These are phyloP conservation scores for Arion vulgaris DNA, from an alignment of 1,140 invertebrate genomes.

Conservation along the genomic window DNA sequence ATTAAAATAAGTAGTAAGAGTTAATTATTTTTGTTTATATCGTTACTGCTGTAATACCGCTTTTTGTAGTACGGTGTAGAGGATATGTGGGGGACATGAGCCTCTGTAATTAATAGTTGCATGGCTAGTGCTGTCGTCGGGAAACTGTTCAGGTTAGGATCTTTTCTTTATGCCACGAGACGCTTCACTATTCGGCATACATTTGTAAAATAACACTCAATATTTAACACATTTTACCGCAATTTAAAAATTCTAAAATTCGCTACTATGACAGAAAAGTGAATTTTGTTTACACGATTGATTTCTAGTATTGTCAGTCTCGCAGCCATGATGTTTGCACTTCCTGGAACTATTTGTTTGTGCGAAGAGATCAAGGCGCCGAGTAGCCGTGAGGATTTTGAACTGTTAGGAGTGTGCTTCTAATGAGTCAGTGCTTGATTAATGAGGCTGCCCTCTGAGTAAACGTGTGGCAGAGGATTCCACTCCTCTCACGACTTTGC, in stretches of 20 bases:
- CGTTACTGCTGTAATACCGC: too few relatives aligned
- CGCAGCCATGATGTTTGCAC: slow-evolving; percentile 11
- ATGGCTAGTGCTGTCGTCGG: too few relatives aligned
- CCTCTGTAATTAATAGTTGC: too few relatives aligned
- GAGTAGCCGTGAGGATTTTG: neutral
- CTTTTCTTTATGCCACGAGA: too few relatives aligned
- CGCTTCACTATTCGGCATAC: too few relatives aligned
- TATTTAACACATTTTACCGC: too few relatives aligned
- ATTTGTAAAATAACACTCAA: too few relatives aligned
- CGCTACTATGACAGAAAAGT: neutral
- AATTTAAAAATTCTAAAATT: neutral
- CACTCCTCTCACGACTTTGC: neutral
- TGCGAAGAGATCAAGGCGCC: slow-evolving; percentile 28
- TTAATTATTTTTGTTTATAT: too few relatives aligned
- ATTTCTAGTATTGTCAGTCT: slow-evolving; percentile 8
- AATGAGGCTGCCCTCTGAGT: neutral
- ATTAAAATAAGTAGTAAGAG: too few relatives aligned
- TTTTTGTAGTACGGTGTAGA: too few relatives aligned
- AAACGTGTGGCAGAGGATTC: neutral
- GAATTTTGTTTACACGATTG: slow-evolving; percentile 2
- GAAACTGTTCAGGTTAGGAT: too few relatives aligned
- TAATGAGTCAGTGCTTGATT: slow-evolving; percentile 23
- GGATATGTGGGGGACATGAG: too few relatives aligned
- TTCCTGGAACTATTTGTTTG: slow-evolving; percentile 33
- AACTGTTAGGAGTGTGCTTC: neutral